Conservation (phyloP, 2,797 vertebrate genomes). For the Podarcis lilfordi region DNA sequence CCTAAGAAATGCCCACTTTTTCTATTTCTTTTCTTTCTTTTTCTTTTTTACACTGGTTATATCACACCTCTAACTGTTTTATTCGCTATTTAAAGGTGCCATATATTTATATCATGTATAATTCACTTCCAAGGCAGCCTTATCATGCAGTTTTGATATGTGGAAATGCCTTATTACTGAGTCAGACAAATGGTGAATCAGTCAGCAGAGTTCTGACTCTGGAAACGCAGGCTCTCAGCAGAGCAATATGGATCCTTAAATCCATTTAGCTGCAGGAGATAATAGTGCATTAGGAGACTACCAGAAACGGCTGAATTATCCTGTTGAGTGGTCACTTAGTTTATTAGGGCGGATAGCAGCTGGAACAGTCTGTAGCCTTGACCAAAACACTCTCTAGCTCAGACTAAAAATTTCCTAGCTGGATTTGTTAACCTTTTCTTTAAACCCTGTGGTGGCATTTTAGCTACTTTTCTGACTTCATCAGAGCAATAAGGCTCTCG, state of each 20-base stretch:
- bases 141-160: too few species aligned
- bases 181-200: neutral
- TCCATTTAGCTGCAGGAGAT: constrained; percentile 23
- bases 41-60: neutral
- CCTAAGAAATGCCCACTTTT: neutral
- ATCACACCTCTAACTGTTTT: neutral
- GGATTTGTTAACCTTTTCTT: neutral
- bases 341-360: neutral
- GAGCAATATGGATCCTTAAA: constrained; percentile 15
- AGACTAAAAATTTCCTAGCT: neutral
- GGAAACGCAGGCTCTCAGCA: constrained; percentile 32
- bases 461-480: fast-evolving
- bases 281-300: constrained; percentile 14
- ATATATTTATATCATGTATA: neutral
- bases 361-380: neutral
- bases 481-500: neutral
- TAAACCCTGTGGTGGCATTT: neutral
- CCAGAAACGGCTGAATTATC: constrained; percentile 1
- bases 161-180: neutral
- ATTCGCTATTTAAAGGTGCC: neutral
- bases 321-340: neutral
- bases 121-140: neutral
- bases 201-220: neutral
- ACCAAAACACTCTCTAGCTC: constrained; percentile 1
- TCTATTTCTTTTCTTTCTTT: neutral